Base-by-base conservation (phyloP, 2,888 invertebrate species). In the Diabrotica balteata region DNA sequence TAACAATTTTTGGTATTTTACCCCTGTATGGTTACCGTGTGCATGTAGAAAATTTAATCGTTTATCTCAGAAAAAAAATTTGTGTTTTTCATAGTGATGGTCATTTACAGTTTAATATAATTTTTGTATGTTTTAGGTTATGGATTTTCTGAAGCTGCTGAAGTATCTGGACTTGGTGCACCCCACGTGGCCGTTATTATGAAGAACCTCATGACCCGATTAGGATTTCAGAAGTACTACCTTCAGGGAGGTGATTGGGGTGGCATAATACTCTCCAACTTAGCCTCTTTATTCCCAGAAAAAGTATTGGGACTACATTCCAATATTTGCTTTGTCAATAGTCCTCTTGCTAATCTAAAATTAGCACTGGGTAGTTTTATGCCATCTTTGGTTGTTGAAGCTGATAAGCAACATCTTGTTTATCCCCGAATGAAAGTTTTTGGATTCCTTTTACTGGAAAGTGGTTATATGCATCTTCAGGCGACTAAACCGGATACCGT, bases 181-280 rank as follows among this genome's bases (percentile, higher is more conserved):
- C 81, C 86, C 0, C 85, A 90, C 74, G 86, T 88, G 59, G 87
- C 88, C 0, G 85, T 88, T 0, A 81, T 91, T 53, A 86, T 93
- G 76, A 87, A 86, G 63, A 90, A 90, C 77, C 84, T 95, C 59
- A 93, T 93, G 93, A 80, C 86, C 32, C 84, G 91, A 8, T 84
- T 95, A 0, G 91, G 91, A 0, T 87, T 87, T 80, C 81, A 89
- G 53, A 86, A 88, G 78, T 95, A 86, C 82, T 92, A 90, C 82
- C 81, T 89, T 0, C 93, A 93, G 83, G 93, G 93, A 0, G 94
- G 95, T 0, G 95, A 96, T 80, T 95, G 93, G 93, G 96, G 96
- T 0, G 84, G 90, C 0, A 7, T 86, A 0, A 88, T 94, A 52
- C 89, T 87, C 0, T 81, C 86, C 0, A 78, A 85, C n/a, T 85